Conservation (phyloP, 2,888 invertebrate genomes). For the Rhagium mordax region DNA sequence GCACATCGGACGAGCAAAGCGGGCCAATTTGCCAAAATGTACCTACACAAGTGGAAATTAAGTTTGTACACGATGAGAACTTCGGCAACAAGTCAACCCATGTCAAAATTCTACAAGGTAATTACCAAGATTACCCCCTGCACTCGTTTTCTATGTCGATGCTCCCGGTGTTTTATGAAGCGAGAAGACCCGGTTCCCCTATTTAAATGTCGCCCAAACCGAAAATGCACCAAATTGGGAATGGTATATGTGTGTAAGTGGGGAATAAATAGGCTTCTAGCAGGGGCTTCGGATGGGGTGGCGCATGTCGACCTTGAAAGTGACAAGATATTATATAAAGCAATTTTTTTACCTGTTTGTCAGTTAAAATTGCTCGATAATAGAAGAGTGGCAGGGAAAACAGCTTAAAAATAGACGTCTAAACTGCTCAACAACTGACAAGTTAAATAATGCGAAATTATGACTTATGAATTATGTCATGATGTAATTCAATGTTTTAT, state of each 20-base stretch:
- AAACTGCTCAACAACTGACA: too few relatives aligned
- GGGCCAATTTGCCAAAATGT: conserved; percentile 11
- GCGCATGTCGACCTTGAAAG: not conserved
- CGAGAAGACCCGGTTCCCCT: conserved; percentile 16
- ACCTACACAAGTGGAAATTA: conserved; percentile 17
- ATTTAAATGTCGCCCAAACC: conserved; percentile 11
- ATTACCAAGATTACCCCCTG: conserved; percentile 47
- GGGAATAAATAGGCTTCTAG: not conserved
- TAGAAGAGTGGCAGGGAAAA: too few relatives aligned
- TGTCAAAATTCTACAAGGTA: conserved; percentile 46
- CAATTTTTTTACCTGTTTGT: not conserved
- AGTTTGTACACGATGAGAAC: conserved; percentile 17
- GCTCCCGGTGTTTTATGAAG: conserved; percentile 33
- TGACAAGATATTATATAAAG: not conserved
- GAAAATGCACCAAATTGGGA: conserved; percentile 15
- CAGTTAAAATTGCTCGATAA: too few relatives aligned
- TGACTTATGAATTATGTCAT: too few relatives aligned
- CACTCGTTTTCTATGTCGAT: conserved; percentile 44
- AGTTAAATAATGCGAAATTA: too few relatives aligned
- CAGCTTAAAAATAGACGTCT: too few relatives aligned
- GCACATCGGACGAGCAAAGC: not conserved
- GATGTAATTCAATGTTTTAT: too few relatives aligned
- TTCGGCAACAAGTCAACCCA: conserved; percentile 43
- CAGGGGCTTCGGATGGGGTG: too few relatives aligned
- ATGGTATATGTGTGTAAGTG: not conserved